Evolutionary conservation across 1,140 invertebrate species (phyloP).

Genomic region (Sitophilus oryzae): DNA sequence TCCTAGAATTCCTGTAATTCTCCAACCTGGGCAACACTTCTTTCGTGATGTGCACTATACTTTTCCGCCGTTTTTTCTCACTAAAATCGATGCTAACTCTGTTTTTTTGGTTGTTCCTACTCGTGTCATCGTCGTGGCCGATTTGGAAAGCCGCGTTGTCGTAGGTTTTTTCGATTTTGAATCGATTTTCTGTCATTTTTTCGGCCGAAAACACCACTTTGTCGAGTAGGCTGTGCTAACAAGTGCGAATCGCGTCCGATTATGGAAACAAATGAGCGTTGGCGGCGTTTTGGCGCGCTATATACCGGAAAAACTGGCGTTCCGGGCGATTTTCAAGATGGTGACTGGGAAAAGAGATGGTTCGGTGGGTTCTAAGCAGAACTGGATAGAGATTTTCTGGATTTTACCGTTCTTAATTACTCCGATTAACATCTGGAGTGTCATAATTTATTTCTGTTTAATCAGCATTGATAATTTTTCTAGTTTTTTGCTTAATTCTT

Average conservation of each 20-base stretch:
- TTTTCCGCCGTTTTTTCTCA: slow-evolving; percentile 43
- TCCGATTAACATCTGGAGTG: too few relatives aligned
- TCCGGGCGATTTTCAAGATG: background rate
- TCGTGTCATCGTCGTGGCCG: slow-evolving; percentile 28
- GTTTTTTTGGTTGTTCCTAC: slow-evolving; percentile 22
- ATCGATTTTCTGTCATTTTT: background rate
- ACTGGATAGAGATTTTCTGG: too few relatives aligned
- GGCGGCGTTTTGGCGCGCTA: background rate
- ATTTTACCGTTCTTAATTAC: background rate
- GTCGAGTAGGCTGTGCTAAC: background rate
- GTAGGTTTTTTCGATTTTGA: slow-evolving; percentile 18
- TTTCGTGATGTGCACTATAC: slow-evolving; percentile 55
- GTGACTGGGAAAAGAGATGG: background rate
- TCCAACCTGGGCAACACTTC: slow-evolving; percentile 82
- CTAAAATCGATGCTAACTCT: slow-evolving; percentile 10
- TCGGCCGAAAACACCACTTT: background rate
- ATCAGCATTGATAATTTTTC: too few relatives aligned
- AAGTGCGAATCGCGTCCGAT: background rate
- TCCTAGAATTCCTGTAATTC: slow-evolving; percentile 79
- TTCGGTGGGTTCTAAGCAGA: background rate
- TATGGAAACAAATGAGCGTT: too few relatives aligned
- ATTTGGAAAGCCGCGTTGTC: slow-evolving; percentile 35
- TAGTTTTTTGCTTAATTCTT: too few relatives aligned
- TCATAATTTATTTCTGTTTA: too few relatives aligned
- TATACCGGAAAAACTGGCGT: background rate